Evolutionary conservation across 2,888 invertebrate species (phyloP).

Genomic region (Drosophila maculinotata): DNA sequence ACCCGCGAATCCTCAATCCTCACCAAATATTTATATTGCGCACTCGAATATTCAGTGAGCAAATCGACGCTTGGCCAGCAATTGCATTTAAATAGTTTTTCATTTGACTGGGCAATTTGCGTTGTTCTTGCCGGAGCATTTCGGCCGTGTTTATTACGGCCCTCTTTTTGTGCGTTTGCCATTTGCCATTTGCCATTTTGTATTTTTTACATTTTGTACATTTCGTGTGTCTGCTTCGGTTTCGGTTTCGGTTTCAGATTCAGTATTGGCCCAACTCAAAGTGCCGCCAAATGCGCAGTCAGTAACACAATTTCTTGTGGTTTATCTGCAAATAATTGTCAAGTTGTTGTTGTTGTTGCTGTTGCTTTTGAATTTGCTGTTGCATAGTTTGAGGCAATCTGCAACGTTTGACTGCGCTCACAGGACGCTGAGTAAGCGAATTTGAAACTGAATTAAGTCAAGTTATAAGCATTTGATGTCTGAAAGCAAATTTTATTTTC

Average conservation of each 20-base stretch:
- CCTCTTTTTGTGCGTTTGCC: conserved; percentile 49
- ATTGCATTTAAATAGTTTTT: conserved; percentile 79
- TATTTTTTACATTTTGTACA: neutral
- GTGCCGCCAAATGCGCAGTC: conserved; percentile 1
- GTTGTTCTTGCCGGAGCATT: conserved; percentile 25
- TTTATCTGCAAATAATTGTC: neutral
- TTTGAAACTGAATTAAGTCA: no score
- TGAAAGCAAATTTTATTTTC: no score
- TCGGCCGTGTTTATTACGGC: conserved; percentile 52
- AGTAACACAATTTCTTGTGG: neutral
- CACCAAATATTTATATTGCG: conserved; percentile 52
- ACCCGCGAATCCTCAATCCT: no score
- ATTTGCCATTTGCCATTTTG: conserved; percentile 30
- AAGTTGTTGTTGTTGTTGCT: conserved; percentile 3
- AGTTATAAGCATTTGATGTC: conserved; percentile 12
- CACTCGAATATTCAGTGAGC: conserved; percentile 74
- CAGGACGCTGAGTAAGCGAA: conserved; percentile 16
- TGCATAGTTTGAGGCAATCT: conserved; percentile 33
- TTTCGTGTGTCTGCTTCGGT: no score
- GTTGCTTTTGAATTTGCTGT: conserved; percentile 3
- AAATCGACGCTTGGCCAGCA: conserved; percentile 75
- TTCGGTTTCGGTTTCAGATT: neutral
- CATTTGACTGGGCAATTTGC: conserved; percentile 74
- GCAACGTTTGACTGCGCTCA: no score
- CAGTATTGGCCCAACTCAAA: conserved; percentile 1